Conservation (phyloP, 1,140 invertebrate species). For the Cherax destructor region DNA sequence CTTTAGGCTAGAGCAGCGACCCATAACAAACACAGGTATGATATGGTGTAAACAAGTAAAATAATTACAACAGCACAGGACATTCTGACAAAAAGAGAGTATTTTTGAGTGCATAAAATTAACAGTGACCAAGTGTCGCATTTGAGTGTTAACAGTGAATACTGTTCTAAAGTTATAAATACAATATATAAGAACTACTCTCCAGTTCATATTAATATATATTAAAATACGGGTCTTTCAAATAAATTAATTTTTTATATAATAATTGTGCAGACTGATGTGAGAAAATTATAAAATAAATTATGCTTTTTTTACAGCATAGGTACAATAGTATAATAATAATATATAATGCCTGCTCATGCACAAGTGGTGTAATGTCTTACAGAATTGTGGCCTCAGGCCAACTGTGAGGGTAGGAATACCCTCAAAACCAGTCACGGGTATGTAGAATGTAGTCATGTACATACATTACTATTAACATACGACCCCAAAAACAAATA, state of each 20-base stretch:
- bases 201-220: neutral
- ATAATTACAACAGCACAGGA: neutral
- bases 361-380: neutral
- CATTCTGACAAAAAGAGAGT: neutral
- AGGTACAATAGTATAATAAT: neutral
- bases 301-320: neutral
- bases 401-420: no score
- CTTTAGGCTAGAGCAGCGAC: conserved; percentile 48
- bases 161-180: neutral
- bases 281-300: neutral
- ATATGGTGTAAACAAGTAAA: conserved; percentile 40
- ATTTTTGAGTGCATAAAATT: neutral
- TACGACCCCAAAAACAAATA: neutral
- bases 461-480: neutral
- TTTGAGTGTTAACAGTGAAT: neutral
- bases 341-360: neutral
- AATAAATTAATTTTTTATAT: neutral
- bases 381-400: neutral
- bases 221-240: neutral
- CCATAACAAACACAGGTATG: conserved; percentile 40
- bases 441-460: neutral
- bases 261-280: neutral
- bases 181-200: neutral
- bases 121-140: conserved; percentile 10
- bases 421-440: no score